Evolutionary conservation across 2,113 vertebrate genomes (phyloP).

Genomic region (Lophochroa leadbeateri): DNA sequence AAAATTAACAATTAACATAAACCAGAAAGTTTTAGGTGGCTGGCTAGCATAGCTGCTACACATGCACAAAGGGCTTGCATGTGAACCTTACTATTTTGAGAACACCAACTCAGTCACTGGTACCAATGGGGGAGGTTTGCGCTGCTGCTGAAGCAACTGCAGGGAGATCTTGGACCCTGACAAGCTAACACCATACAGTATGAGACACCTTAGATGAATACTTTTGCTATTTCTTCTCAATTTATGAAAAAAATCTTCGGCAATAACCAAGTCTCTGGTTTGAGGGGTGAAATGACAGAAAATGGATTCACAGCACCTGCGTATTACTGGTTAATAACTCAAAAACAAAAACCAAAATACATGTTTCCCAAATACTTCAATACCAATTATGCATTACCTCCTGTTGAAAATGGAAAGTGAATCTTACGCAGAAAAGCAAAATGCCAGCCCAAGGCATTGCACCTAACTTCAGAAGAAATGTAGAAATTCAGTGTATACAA

Average conservation of each 20-base stretch:
- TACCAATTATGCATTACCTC: background rate
- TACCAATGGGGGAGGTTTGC: background rate
- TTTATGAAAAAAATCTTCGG: background rate
- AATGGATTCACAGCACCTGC: background rate
- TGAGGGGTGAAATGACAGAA: background rate
- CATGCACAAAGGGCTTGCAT: background rate
- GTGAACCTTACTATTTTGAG: background rate
- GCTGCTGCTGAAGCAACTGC: background rate
- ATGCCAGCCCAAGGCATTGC: rapidly evolving
- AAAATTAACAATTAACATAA: background rate
- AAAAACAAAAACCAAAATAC: background rate
- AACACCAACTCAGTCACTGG: background rate
- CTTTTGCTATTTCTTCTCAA: background rate
- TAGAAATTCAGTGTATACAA: background rate
- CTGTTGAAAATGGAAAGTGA: background rate
- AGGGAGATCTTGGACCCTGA: background rate
- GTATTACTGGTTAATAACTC: background rate
- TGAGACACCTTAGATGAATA: background rate
- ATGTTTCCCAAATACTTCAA: background rate
- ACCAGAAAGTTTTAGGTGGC: background rate
- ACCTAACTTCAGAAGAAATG: background rate
- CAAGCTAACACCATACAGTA: background rate
- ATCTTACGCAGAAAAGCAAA: background rate
- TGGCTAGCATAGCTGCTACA: background rate
- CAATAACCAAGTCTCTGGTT: background rate